phyloP scores from a whole-genome alignment of 2,113 vertebrate genomes.

The Saguinus imperator region DNA sequence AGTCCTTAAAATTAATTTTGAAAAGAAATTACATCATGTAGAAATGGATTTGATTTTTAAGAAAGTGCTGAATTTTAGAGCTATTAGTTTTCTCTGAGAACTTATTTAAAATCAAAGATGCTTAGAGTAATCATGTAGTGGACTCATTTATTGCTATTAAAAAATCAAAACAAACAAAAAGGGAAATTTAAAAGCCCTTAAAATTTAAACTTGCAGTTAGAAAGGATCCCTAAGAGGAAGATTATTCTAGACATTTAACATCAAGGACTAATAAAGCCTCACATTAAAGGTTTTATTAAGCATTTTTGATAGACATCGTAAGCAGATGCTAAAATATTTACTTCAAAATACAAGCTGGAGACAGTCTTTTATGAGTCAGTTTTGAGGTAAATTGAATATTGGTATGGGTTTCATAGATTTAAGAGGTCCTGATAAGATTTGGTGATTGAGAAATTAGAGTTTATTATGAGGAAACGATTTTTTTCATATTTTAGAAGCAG shows the following conservation, averaged over 20 bases:
- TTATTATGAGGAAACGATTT: background rate
- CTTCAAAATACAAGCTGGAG: slow-evolving; percentile 44
- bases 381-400: slow-evolving; percentile 24
- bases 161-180: background rate
- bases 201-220: background rate
- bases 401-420: background rate
- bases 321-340: slow-evolving; percentile 3
- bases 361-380: slow-evolving; percentile 50
- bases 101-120: background rate
- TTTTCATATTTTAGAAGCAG: background rate
- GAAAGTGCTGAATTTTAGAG: background rate
- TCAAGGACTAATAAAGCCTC: slow-evolving; percentile 35
- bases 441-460: background rate
- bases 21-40: slow-evolving; percentile 51
- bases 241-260: slow-evolving; percentile 44
- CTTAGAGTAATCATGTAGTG: background rate
- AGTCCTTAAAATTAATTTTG: slow-evolving; percentile 71
- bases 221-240: background rate
- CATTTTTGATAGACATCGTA: slow-evolving; percentile 21
- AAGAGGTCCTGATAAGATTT: background rate
- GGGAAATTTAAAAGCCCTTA: background rate
- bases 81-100: background rate
- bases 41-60: slow-evolving; percentile 3
- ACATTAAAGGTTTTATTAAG: slow-evolving; percentile 55
- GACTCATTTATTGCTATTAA: background rate